Evolutionary conservation across 2,888 invertebrate species (phyloP).

Genomic region (Cepaea hortensis): DNA sequence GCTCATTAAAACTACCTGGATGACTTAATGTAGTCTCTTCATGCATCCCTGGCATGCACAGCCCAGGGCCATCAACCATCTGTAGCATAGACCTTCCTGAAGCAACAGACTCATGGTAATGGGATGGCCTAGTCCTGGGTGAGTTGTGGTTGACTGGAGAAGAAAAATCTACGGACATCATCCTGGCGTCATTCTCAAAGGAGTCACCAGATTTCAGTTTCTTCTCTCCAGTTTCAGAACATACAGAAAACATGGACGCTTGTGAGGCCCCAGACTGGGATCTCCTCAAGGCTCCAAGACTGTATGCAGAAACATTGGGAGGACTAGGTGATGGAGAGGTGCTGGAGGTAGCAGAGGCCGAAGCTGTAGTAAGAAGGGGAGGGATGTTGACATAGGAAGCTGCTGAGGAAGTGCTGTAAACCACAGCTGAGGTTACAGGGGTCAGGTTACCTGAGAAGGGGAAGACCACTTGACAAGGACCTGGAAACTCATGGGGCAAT

Average conservation of each 20-base stretch:
- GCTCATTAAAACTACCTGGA: not conserved
- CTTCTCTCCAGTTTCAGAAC: conserved; percentile 66
- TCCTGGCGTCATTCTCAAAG: conserved; percentile 32
- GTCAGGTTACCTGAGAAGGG: not conserved
- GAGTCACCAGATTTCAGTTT: conserved; percentile 42
- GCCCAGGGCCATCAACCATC: not conserved
- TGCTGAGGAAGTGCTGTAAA: not conserved
- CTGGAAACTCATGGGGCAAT: not conserved
- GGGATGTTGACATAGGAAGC: not conserved
- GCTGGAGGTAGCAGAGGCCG: not conserved
- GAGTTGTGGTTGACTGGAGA: conserved; percentile 56
- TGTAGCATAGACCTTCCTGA: not conserved
- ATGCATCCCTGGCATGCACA: not conserved
- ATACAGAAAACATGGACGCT: conserved; percentile 61
- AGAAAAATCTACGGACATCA: conserved; percentile 56
- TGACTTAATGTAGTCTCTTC: not conserved
- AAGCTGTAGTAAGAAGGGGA: not conserved
- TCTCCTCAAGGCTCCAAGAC: conserved; percentile 46
- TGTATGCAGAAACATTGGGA: not conserved
- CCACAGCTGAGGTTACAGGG: not conserved
- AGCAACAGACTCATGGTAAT: not conserved
- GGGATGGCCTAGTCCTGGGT: not conserved
- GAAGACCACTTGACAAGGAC: not conserved
- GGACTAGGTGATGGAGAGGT: not conserved
- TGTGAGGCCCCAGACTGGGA: conserved; percentile 60